phyloP scores from a whole-genome alignment of 1,140 invertebrate species.

The Drosophila tani region DNA sequence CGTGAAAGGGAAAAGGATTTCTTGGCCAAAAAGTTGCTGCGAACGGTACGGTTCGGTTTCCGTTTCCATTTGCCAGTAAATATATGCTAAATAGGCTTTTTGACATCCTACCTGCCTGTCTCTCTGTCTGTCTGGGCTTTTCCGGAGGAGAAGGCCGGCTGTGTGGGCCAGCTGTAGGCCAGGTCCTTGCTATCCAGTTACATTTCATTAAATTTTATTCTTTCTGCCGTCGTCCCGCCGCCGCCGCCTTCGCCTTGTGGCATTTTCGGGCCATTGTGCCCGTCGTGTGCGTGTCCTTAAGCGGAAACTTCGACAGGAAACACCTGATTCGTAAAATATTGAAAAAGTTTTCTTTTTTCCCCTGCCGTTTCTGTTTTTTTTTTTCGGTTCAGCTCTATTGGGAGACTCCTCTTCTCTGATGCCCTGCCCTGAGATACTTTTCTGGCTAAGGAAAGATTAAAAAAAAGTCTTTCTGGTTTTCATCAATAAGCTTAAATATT shows the following conservation, averaged over 20 bases:
- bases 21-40: conserved; percentile 41
- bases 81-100: conserved; percentile 84
- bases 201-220: conserved; percentile 84
- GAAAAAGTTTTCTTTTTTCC: conserved; percentile 70
- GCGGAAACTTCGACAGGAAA: conserved; percentile 83
- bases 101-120: conserved; percentile 73
- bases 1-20: conserved; percentile 69
- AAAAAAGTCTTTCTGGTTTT: background rate
- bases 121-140: conserved; percentile 26
- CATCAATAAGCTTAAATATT: background rate
- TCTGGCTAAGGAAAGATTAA: background rate
- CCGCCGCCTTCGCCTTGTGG: conserved; percentile 28
- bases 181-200: conserved; percentile 68
- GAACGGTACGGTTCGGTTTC: conserved; percentile 4
- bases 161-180: conserved; percentile 32
- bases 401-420: conserved; percentile 27
- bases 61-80: conserved; percentile 58
- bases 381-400: conserved; percentile 14
- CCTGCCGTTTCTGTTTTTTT: conserved; percentile 6
- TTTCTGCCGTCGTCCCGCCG: conserved; percentile 62
- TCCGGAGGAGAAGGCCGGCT: conserved; percentile 10
- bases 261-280: conserved; percentile 43
- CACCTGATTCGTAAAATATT: conserved; percentile 84
- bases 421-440: conserved; percentile 1
- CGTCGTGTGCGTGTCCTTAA: conserved; percentile 73